A percentile compares a stretch with the other conserved stretches of the same genome.
Conservation (phyloP, 2,797 vertebrate species). For the Helarctos malayanus region DNA sequence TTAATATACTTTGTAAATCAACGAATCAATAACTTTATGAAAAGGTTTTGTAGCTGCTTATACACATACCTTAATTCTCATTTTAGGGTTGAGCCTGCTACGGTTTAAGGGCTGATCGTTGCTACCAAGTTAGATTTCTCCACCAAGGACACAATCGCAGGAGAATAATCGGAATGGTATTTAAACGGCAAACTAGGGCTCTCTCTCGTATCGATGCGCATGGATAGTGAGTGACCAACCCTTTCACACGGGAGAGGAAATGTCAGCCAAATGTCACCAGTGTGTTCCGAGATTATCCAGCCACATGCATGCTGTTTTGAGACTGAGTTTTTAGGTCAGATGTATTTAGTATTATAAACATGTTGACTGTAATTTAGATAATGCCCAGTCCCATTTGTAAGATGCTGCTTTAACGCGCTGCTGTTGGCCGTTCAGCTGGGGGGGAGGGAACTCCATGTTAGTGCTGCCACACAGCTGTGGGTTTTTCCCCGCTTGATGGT, state of each 20-base stretch:
- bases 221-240: background rate
- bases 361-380: conserved; percentile 66
- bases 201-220: background rate
- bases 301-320: background rate
- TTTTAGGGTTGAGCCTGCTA: background rate
- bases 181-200: background rate
- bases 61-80: background rate
- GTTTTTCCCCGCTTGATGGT: background rate
- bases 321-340: background rate
- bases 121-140: background rate
- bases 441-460: accelerated
- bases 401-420: background rate
- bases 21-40: background rate
- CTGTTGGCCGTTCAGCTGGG: conserved; percentile 13
- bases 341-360: conserved; percentile 1
- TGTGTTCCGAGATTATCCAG: background rate
- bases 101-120: background rate
- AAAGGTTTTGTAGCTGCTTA: background rate
- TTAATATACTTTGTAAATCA: background rate
- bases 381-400: background rate
- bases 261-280: conserved; percentile 57
- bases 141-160: background rate
- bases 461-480: conserved; percentile 60
- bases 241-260: background rate
- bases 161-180: background rate